phyloP scores from a whole-genome alignment of 1,140 invertebrate species.

The Agrypnia vestita region DNA sequence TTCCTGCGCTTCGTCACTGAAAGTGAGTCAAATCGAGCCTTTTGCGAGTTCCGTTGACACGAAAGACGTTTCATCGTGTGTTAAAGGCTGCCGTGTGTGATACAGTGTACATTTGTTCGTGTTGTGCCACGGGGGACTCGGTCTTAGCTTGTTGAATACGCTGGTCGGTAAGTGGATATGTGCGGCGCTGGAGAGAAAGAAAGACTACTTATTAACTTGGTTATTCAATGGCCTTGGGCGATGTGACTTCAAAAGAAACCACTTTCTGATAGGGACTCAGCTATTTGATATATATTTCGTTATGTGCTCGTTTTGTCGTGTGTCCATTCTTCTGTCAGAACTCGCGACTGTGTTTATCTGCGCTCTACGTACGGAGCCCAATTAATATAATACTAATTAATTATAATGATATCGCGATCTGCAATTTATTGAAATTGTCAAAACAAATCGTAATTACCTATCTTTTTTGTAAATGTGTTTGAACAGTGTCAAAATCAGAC shows the following conservation, averaged over 20 bases:
- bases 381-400: too few relatives aligned
- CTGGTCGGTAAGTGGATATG: constrained; percentile 11
- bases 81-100: constrained; percentile 8
- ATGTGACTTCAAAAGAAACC: constrained; percentile 29
- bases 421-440: too few relatives aligned
- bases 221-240: constrained; percentile 49
- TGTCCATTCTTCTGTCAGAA: too few relatives aligned
- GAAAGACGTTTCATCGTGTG: constrained; percentile 23
- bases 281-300: constrained; percentile 10
- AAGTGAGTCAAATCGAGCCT: constrained; percentile 47
- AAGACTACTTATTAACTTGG: constrained; percentile 29
- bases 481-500: too few relatives aligned
- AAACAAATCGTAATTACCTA: too few relatives aligned
- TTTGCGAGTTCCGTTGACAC: constrained; percentile 20
- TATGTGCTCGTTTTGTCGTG: neutral
- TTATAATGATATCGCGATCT: too few relatives aligned
- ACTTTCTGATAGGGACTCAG: constrained; percentile 35
- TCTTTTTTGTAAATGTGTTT: too few relatives aligned
- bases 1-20: constrained; percentile 41
- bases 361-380: too few relatives aligned
- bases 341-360: too few relatives aligned
- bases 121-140: neutral
- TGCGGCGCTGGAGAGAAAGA: constrained; percentile 13
- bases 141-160: constrained; percentile 31
- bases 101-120: neutral